A percentile compares a stretch with the other conserved stretches of the same genome.
Evolutionary conservation across 2,888 invertebrate genomes (phyloP).

Genomic region (Caenorhabditis afra): DNA sequence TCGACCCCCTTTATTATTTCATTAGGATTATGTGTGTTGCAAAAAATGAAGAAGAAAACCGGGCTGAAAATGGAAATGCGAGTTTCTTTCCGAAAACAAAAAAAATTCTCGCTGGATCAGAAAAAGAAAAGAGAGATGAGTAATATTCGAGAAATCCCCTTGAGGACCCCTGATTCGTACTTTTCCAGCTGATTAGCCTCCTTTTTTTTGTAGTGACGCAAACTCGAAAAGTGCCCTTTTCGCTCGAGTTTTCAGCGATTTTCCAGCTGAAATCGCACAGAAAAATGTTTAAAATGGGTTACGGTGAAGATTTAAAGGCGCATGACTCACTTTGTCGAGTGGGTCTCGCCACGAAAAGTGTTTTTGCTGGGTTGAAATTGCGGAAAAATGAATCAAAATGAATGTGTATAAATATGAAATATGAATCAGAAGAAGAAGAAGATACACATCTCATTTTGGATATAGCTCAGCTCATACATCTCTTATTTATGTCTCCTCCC

Average conservation of each 20-base stretch:
- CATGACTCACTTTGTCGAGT: neutral
- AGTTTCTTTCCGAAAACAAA: no score
- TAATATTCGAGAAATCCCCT: neutral
- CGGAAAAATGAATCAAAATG: neutral
- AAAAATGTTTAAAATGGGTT: neutral
- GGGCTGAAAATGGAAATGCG: neutral
- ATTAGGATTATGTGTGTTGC: conserved; percentile 1
- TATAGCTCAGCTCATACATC: neutral
- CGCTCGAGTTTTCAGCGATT: neutral
- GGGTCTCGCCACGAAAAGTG: conserved; percentile 1
- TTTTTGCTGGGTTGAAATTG: conserved; percentile 4
- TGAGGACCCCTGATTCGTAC: neutral
- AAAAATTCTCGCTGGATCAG: no score
- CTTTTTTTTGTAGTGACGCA: neutral
- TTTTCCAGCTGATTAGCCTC: neutral
- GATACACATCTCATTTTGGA: no score
- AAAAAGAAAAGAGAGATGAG: neutral
- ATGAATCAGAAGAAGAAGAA: neutral
- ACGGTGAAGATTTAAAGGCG: conserved; percentile 5
- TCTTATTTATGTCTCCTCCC: conserved; percentile 7
- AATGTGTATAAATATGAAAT: neutral
- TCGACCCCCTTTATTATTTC: neutral
- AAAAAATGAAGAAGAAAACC: neutral
- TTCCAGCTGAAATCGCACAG: neutral
- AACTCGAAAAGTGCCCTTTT: no score